phyloP scores from a whole-genome alignment of 23 tunicate genomes.

The Diplosoma virens region DNA sequence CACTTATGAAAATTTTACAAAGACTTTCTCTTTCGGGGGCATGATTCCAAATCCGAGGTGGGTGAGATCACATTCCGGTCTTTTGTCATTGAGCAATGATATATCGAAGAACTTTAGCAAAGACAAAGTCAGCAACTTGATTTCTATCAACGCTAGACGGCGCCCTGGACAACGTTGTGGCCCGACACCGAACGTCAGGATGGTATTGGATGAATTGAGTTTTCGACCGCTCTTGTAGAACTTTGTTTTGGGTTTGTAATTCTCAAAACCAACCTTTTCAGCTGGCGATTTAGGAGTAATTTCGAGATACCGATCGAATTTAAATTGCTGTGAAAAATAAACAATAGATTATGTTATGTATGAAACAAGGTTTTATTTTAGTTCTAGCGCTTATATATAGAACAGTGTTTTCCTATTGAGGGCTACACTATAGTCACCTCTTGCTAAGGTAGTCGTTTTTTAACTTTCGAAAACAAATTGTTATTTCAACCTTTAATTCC shows the following conservation, averaged over 20 bases:
- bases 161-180: conserved; percentile 59
- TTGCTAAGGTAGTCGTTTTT: no score
- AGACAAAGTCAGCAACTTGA: conserved; percentile 42
- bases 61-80: conserved; percentile 43
- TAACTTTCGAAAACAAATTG: no score
- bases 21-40: conserved; percentile 67
- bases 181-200: conserved; percentile 74
- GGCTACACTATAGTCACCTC: no score
- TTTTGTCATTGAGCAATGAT: background rate
- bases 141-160: conserved; percentile 60
- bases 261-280: no score
- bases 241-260: no score
- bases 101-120: conserved; percentile 32
- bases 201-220: conserved; percentile 39
- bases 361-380: no score
- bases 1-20: no score
- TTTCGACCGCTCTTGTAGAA: conserved; percentile 17
- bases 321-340: conserved; percentile 46
- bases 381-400: no score
- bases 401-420: no score
- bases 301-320: conserved; percentile 46
- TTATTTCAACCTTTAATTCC: no score
- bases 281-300: no score
- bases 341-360: no score
- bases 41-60: conserved; percentile 77